phyloP scores from a whole-genome alignment of 2,888 invertebrate genomes.

The Drosophila pegasa region DNA sequence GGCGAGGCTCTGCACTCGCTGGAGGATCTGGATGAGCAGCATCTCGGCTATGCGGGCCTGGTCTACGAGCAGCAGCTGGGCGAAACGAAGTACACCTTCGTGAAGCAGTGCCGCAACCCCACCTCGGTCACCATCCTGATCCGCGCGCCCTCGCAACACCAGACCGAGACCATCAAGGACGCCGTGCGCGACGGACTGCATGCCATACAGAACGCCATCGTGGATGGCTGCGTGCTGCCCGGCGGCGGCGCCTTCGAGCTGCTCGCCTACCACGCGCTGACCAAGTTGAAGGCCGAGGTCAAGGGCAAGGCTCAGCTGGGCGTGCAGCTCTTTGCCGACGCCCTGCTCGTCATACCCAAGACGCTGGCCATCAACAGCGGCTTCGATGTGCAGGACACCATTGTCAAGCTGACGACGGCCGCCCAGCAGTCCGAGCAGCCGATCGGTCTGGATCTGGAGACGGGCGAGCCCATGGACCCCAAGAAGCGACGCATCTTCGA shows the following conservation, averaged over 20 bases:
- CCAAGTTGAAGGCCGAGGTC: constrained; percentile 92
- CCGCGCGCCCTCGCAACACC: constrained; percentile 98
- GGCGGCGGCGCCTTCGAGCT: constrained; percentile 99
- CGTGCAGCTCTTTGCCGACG: constrained; percentile 97
- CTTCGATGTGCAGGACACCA: constrained; percentile 96
- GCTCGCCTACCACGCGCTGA: constrained; percentile 91
- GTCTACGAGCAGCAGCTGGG: constrained; percentile 99
- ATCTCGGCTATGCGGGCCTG: constrained; percentile 95
- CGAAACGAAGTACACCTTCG: constrained; percentile 99
- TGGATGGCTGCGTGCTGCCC: constrained; percentile 96
- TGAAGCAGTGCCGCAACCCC: constrained; percentile 97
- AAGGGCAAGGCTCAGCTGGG: constrained; percentile 95
- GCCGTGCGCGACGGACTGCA: constrained; percentile 97
- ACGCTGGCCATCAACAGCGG: constrained; percentile 96
- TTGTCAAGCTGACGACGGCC: constrained; percentile 97
- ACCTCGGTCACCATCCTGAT: constrained; percentile 97
- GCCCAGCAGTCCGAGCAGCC: constrained; percentile 89
- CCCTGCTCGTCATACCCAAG: constrained; percentile 96
- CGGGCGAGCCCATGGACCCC: constrained; percentile 95
- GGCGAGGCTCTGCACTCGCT: constrained; percentile 97
- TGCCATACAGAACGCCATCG: constrained; percentile 97
- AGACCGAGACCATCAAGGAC: constrained; percentile 96
- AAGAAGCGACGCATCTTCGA: constrained; percentile 94
- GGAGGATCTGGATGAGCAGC: constrained; percentile 94
- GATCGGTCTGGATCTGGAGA: constrained; percentile 94